Conservation (phyloP, 92 coral and sea anemone species). For the Porites lobata region DNA sequence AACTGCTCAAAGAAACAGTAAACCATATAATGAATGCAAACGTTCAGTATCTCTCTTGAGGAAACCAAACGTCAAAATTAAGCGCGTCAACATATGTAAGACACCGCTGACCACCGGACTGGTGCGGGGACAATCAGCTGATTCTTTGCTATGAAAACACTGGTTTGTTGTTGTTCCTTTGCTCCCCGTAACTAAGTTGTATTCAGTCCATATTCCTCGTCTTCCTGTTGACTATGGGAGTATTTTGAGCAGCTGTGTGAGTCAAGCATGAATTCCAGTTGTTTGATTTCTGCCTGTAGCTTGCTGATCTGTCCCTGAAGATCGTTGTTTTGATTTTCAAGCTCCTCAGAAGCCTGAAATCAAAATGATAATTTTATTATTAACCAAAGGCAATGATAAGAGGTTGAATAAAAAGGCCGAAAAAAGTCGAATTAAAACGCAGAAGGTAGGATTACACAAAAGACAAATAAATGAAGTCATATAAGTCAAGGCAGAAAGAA, state of each 20-base stretch:
- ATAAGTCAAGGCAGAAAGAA: too few relatives aligned
- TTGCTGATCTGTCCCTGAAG: slow-evolving; percentile 94
- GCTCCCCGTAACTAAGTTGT: background rate
- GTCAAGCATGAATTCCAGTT: slow-evolving; percentile 94
- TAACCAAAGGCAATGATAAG: background rate
- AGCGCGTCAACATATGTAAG: background rate
- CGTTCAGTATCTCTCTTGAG: background rate
- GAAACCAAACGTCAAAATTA: background rate
- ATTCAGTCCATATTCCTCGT: slow-evolving; percentile 31
- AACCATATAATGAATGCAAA: too few relatives aligned
- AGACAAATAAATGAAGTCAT: too few relatives aligned
- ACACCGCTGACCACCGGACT: background rate
- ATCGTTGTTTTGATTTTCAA: slow-evolving; percentile 88
- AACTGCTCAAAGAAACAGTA: too few relatives aligned
- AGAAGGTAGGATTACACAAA: too few relatives aligned
- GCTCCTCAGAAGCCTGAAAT: slow-evolving; percentile 89
- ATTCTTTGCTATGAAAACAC: background rate
- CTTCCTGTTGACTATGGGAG: slow-evolving; percentile 43
- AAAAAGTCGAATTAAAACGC: too few relatives aligned
- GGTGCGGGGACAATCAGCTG: background rate
- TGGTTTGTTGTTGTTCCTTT: background rate
- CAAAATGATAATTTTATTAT: background rate
- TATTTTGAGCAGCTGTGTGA: slow-evolving; percentile 92
- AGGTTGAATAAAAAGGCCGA: too few relatives aligned
- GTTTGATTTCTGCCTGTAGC: slow-evolving; percentile 93